phyloP scores from a whole-genome alignment of 2,797 vertebrate genomes.

The Chaunax sp. region DNA sequence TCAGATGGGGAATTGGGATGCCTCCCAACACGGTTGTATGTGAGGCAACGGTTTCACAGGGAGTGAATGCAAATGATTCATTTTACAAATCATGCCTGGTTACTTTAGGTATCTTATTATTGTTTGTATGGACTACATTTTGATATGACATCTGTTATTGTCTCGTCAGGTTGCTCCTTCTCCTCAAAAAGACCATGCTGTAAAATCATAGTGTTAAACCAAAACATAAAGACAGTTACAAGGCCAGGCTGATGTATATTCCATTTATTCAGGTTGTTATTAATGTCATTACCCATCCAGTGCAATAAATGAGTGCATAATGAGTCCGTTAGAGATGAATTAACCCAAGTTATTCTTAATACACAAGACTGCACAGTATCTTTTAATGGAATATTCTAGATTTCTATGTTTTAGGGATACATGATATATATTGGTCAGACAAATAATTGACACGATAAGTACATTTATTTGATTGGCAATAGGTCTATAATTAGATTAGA shows the following conservation, averaged over 20 bases:
- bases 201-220: not conserved
- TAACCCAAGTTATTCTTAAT: not conserved
- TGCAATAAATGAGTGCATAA: not conserved
- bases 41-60: conserved; percentile 28
- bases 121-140: conserved; percentile 5
- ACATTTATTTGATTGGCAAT: no score
- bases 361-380: not conserved
- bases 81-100: conserved; percentile 32
- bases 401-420: no score
- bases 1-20: conserved; percentile 49
- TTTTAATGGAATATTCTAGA: not conserved
- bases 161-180: not conserved
- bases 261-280: not conserved
- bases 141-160: conserved; percentile 5
- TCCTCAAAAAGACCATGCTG: conserved; percentile 1
- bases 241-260: not conserved
- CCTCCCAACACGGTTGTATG: conserved; percentile 36
- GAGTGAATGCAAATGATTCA: conserved; percentile 33
- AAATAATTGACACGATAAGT: no score
- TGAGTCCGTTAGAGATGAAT: not conserved
- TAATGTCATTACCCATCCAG: not conserved
- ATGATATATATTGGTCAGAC: no score
- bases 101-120: conserved; percentile 18
- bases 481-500: no score
- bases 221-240: not conserved